Base-by-base conservation (phyloP, 2,888 invertebrate genomes). In the Tenthredo distinguenda region DNA sequence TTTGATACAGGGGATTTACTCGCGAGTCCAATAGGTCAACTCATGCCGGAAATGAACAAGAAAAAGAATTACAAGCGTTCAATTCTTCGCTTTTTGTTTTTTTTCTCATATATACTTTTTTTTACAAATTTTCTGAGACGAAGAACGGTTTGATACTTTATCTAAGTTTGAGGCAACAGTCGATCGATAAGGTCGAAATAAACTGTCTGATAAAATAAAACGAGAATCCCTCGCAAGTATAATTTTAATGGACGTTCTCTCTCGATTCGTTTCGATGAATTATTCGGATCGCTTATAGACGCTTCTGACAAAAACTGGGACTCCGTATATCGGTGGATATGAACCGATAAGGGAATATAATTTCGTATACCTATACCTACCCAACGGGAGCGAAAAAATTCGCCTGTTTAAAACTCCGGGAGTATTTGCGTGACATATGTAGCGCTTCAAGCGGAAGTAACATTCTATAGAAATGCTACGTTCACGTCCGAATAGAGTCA, bases 401-500 rank as follows among this genome's bases (percentile, higher is more conserved):
- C 2, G 1, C 2, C 12, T 43, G 47, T 58, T 21, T n/a, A 58
- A 58, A 58, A 58, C n/a, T 58, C 7, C 6, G 58, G 21, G 21
- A 21, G 1, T 21, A 21, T 21, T 26, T 26, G 26, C 26, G 26
- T 26, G 26, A 26, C 26, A 55, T n/a, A 55, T 55, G 21, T 58
- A 26, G 26, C 21, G 43, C 40, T 15, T n/a, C 9, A 31, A 43
- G 26, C 31, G 55, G 77, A 50, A 47, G 55, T 55, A n/a, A 21
- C 26, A 12, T 55, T 40, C 40, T 21, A n/a, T 40, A 77, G 26
- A 50, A 40, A 47, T 31, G 55, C 12, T 15, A 77, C 18, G n/a
- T 31, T 6, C 12, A 3, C 50, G 55, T 77, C 77, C 77, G 77
- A 77, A 77, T 68, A 77, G 77, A 77, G 77, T 21, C 77, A 77